phyloP scores from a whole-genome alignment of 2,113 vertebrate species.

The Cricetomys ansorgei region DNA sequence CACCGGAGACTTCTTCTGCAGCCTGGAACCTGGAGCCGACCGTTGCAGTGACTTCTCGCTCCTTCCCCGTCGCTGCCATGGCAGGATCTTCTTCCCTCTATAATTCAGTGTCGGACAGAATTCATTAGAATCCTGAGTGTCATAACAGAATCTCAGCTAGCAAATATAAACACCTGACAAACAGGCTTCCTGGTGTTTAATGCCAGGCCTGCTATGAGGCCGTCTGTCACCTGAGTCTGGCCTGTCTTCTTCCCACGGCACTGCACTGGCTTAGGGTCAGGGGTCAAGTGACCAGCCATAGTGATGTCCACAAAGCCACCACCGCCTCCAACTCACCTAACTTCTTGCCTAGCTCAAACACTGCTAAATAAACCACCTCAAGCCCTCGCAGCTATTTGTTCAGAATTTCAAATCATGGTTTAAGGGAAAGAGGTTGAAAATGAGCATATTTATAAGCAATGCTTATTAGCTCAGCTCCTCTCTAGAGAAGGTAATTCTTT shows the following conservation, averaged over 20 bases:
- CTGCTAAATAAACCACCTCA: not conserved
- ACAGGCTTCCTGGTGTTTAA: too few relatives aligned
- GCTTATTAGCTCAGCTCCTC: constrained; percentile 28
- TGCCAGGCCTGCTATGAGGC: not conserved
- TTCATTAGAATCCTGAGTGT: not conserved
- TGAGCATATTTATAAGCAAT: constrained; percentile 26
- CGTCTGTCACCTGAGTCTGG: not conserved
- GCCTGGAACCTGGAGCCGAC: too few relatives aligned
- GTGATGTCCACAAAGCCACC: not conserved
- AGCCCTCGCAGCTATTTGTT: not conserved
- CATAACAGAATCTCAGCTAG: not conserved
- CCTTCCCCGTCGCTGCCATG: not conserved
- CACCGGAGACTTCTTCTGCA: accelerated
- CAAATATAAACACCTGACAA: not conserved
- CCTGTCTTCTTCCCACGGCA: not conserved
- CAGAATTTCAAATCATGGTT: constrained; percentile 27
- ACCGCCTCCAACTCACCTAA: not conserved
- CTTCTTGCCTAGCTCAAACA: not conserved
- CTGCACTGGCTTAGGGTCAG: not conserved
- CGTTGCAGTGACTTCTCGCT: not conserved
- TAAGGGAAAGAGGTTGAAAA: constrained; percentile 6
- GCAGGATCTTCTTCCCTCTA: not conserved
- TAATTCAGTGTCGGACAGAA: not conserved
- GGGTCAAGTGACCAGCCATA: not conserved
- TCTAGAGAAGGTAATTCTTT: constrained; percentile 51